Conservation (phyloP, 2,888 invertebrate species). For the Falcaria lacertinaria region DNA sequence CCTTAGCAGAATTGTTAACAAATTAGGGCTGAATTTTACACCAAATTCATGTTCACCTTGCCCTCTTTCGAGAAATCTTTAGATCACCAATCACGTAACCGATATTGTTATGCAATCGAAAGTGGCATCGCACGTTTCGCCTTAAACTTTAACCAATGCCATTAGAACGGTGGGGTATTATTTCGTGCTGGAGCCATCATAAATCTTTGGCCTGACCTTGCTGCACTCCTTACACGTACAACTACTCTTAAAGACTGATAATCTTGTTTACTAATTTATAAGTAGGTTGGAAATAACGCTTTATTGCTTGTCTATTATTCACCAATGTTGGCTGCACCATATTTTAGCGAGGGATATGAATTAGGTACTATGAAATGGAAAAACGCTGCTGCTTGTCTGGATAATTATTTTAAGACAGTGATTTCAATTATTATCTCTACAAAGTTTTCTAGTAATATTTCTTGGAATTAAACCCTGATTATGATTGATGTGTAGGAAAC, state of each 20-base stretch:
- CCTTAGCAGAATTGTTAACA: too few relatives aligned
- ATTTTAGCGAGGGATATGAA: too few relatives aligned
- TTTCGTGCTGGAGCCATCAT: not conserved
- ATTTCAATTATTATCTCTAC: too few relatives aligned
- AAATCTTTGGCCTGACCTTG: not conserved
- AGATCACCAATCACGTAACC: slow-evolving; percentile 5
- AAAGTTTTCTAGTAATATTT: too few relatives aligned
- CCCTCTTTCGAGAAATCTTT: too few relatives aligned
- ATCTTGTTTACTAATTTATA: not conserved
- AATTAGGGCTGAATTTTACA: too few relatives aligned
- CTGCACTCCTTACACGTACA: not conserved
- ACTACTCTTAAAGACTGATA: not conserved
- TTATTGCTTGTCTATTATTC: too few relatives aligned
- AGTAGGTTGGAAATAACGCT: not conserved
- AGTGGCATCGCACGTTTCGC: slow-evolving; percentile 7
- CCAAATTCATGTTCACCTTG: not conserved
- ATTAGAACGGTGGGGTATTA: slow-evolving; percentile 9
- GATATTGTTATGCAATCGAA: slow-evolving; percentile 6
- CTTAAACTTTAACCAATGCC: slow-evolving; percentile 18
- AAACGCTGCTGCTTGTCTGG: too few relatives aligned
- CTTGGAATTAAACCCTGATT: too few relatives aligned
- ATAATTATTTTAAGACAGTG: too few relatives aligned
- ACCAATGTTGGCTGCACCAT: not conserved
- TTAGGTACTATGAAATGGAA: too few relatives aligned
- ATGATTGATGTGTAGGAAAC: too few relatives aligned